These are phyloP conservation scores for Pseudochirops corinnae DNA, from an alignment of 2,797 vertebrate species.

Conservation along the genomic window DNA sequence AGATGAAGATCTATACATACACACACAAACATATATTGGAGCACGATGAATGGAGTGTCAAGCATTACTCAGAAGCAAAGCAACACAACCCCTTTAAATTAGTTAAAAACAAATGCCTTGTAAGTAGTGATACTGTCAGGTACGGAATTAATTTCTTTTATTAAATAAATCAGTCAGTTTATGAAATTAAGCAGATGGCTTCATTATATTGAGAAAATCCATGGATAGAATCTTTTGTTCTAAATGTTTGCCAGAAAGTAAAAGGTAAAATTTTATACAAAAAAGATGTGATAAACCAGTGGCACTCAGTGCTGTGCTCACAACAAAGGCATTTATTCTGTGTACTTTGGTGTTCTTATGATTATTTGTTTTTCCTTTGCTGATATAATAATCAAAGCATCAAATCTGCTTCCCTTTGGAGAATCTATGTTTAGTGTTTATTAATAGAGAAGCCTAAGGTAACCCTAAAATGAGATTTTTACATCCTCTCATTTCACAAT, in stretches of 20 bases:
- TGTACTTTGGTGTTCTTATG: not conserved
- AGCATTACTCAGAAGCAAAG: not conserved
- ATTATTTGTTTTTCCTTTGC: slow-evolving; percentile 18
- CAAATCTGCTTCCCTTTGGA: not conserved
- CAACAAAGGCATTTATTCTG: not conserved
- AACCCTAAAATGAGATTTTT: not conserved
- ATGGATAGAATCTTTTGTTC: not conserved
- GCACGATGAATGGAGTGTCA: not conserved
- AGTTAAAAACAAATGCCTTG: not conserved
- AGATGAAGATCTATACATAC: not conserved
- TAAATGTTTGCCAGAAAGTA: not conserved
- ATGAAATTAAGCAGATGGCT: not conserved
- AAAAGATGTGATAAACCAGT: slow-evolving; percentile 34
- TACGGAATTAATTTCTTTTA: not conserved
- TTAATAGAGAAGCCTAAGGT: slow-evolving; percentile 15
- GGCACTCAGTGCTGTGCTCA: slow-evolving; percentile 4
- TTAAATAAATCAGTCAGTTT: slow-evolving; percentile 11
- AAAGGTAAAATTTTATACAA: not conserved
- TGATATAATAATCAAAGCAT: slow-evolving; percentile 21
- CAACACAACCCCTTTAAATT: not conserved
- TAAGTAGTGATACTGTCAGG: not conserved
- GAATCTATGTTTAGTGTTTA: not conserved
- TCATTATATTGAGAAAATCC: not conserved
- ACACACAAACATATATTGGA: not conserved
- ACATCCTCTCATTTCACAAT: slow-evolving; percentile 1